Conservation (phyloP, 2,113 vertebrate genomes). For the Meleagris gallopavo region DNA sequence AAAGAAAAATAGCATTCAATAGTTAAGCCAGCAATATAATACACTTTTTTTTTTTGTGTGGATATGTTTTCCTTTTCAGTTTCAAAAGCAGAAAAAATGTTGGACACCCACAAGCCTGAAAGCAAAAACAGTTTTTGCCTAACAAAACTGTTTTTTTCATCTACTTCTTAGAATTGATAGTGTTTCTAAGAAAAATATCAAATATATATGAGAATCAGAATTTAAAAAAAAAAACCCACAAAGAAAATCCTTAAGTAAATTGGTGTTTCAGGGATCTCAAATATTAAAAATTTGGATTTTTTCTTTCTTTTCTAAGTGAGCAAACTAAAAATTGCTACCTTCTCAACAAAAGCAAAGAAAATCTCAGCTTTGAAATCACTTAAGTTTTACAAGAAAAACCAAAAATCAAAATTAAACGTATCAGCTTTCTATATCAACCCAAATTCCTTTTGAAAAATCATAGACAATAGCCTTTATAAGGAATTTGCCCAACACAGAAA, state of each 20-base stretch:
- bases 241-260: not conserved
- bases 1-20: not conserved
- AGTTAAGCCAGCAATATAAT: not conserved
- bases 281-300: not conserved
- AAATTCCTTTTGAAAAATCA: not conserved
- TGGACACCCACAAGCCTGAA: not conserved
- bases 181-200: not conserved
- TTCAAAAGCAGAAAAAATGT: not conserved
- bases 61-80: not conserved
- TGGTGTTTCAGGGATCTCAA: not conserved
- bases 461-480: slow-evolving; percentile 32
- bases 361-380: not conserved
- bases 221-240: not conserved
- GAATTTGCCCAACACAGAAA: slow-evolving; percentile 60
- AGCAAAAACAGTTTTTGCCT: not conserved
- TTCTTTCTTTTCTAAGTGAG: not conserved
- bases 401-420: not conserved
- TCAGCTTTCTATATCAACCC: not conserved
- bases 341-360: not conserved
- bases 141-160: not conserved
- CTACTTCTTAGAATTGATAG: not conserved
- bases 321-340: not conserved
- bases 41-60: not conserved
- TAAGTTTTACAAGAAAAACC: not conserved
- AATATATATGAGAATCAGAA: not conserved